Evolutionary conservation across 1,140 invertebrate genomes (phyloP), one percentile per base, ranked within the genome.

Genomic region (Battus philenor): DNA sequence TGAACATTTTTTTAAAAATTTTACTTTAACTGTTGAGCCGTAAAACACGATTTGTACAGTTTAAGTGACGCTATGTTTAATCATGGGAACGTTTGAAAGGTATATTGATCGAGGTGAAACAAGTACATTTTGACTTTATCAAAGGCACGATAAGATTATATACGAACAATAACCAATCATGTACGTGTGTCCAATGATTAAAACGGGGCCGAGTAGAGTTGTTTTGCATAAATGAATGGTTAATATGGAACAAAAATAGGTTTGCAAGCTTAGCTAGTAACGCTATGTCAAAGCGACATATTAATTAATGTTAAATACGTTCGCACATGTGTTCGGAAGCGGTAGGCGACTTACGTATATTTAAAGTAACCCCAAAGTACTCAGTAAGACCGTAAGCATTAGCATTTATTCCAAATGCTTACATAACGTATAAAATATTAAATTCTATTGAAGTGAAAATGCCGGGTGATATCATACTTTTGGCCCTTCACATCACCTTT

Each of bases 81-180:
- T 36, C 22, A 44, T 44, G n/a, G 22, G 22, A 43, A 36, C 27
- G 20, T 30, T 39, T 4, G 17, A 26, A 44, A 49, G 31, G 30
- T 55, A 45, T 73, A 79, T 79, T 57, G 78, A 82, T 79, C 67
- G 56, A 22, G 34, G 48, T 58, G 49, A 53, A 58, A 50, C 50
- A 53, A 57, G 51, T 51, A 63, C 44, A 63, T 62, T 65, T 67
- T 65, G 50, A 52, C 51, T 67, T 76, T 80, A 82, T 82, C 76
- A 64, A 16, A 58, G 44, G 26, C 24, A 41, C 70, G 79, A 83
- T 83, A 83, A 80, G 79, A 80, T 80, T 83, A 68, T 62, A 48
- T 44, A 48, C 39, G 48, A 57, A 54, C 57, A 45, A 39, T 50
- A 57, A 60, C 70, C 67, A 70, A 77, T 74, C 47, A 59, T 62